A percentile compares a stretch with the other conserved stretches of the same genome.
Conservation (phyloP, 64 coral and sea anemone species). For the Actinia equina region DNA sequence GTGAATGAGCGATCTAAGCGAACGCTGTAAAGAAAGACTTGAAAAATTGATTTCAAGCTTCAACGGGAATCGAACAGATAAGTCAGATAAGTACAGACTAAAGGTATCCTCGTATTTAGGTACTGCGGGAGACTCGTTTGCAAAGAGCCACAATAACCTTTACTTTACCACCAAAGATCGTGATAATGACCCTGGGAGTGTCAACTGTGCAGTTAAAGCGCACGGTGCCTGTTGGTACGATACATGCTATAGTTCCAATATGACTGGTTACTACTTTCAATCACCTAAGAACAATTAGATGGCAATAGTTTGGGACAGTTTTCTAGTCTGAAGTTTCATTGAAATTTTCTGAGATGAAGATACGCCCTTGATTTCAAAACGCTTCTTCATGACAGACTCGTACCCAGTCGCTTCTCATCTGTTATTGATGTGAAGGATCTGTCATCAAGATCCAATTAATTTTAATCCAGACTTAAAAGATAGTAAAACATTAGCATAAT, state of each 20-base stretch:
- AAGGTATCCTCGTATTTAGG: not conserved
- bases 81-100: no score
- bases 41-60: no score
- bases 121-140: slow-evolving; percentile 5
- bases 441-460: no score
- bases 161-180: not conserved
- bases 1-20: no score
- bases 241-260: not conserved
- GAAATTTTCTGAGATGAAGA: not conserved
- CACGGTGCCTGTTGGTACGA: not conserved
- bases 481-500: no score
- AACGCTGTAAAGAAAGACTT: no score
- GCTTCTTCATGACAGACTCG: no score
- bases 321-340: not conserved
- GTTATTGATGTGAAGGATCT: no score
- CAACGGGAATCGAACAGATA: no score
- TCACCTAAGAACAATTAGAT: not conserved
- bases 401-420: no score
- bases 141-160: not conserved
- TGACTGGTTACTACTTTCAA: not conserved
- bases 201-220: not conserved
- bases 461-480: no score
- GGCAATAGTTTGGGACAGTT: not conserved
- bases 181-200: not conserved
- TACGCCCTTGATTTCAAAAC: not conserved